A percentile compares a stretch with the other conserved stretches of the same genome.
These are phyloP conservation scores for Cyrtorhinus lividipennis DNA, from an alignment of 1,140 invertebrate genomes.

Conservation along the genomic window DNA sequence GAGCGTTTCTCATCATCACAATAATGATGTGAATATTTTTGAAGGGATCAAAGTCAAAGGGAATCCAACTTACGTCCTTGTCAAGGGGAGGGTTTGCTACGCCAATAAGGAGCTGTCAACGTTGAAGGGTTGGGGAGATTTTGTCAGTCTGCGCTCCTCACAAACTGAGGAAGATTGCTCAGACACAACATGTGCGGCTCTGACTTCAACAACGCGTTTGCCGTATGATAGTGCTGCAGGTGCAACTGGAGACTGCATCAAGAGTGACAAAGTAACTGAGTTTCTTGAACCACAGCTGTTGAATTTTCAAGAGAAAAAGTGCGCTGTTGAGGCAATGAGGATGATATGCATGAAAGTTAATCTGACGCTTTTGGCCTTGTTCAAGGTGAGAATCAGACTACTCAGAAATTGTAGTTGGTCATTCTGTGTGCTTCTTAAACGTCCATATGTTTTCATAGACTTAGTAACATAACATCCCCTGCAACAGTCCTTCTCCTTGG, in stretches of 20 bases:
- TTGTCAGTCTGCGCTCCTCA: too few relatives aligned
- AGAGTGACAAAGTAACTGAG: not conserved
- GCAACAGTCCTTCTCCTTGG: too few relatives aligned
- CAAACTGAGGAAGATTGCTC: too few relatives aligned
- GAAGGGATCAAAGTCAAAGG: conserved; percentile 39
- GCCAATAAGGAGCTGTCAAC: not conserved
- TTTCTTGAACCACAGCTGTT: not conserved
- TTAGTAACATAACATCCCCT: too few relatives aligned
- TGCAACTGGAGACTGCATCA: not conserved
- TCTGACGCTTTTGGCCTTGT: not conserved
- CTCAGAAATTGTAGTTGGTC: too few relatives aligned
- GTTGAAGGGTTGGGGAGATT: not conserved
- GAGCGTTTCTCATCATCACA: conserved; percentile 80
- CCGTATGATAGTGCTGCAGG: too few relatives aligned
- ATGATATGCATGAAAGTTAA: not conserved
- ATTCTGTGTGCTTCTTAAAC: too few relatives aligned
- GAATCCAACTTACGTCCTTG: not conserved
- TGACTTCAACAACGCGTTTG: too few relatives aligned
- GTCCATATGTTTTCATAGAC: too few relatives aligned
- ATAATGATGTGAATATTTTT: conserved; percentile 95
- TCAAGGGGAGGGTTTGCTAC: conserved; percentile 4
- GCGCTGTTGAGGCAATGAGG: not conserved
- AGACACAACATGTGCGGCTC: too few relatives aligned
- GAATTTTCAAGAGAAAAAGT: conserved; percentile 1
- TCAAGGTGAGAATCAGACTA: not conserved